Percentiles rank a stretch among this genome's conserved stretches.
These are phyloP conservation scores for Paralichthys olivaceus DNA, from an alignment of 2,113 vertebrate species.

Conservation along the genomic window DNA sequence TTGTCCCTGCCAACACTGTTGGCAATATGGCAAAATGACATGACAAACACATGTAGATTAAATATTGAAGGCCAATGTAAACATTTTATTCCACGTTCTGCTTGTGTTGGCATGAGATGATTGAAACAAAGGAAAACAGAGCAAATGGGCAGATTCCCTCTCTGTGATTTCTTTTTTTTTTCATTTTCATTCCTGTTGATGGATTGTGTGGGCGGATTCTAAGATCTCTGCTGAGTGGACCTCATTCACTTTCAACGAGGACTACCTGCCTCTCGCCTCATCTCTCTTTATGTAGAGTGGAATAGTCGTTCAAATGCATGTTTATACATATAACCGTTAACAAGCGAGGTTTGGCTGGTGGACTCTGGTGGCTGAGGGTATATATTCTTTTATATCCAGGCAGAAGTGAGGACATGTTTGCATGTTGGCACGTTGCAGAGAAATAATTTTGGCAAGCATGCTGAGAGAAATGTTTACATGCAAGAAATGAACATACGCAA, in stretches of 20 bases:
- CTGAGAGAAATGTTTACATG: conserved; percentile 9
- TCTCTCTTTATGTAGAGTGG: conserved; percentile 30
- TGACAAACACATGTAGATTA: not conserved
- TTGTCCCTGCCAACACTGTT: not conserved
- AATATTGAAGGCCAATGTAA: not conserved
- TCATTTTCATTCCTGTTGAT: conserved; percentile 33
- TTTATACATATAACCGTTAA: conserved; percentile 29
- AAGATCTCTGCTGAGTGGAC: conserved; percentile 65
- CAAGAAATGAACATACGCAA: not conserved
- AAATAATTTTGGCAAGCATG: conserved; percentile 32
- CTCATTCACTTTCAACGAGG: conserved; percentile 65
- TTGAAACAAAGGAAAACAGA: conserved; percentile 24
- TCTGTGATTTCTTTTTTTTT: not conserved
- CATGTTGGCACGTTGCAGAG: conserved; percentile 23
- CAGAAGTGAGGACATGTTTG: conserved; percentile 50
- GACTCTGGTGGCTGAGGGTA: conserved; percentile 1
- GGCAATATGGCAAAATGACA: not conserved
- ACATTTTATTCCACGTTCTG: not conserved
- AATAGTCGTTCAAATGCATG: conserved; percentile 37
- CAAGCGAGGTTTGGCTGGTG: conserved; percentile 24
- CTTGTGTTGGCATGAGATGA: conserved; percentile 5
- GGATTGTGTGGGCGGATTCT: conserved; percentile 58
- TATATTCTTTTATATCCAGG: conserved; percentile 7
- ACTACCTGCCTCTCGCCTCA: conserved; percentile 48
- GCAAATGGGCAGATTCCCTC: conserved; percentile 18